Percentiles rank a stretch among this genome's conserved stretches.
Conservation (phyloP, 2,797 vertebrate species). For the Taenioides sp. region DNA sequence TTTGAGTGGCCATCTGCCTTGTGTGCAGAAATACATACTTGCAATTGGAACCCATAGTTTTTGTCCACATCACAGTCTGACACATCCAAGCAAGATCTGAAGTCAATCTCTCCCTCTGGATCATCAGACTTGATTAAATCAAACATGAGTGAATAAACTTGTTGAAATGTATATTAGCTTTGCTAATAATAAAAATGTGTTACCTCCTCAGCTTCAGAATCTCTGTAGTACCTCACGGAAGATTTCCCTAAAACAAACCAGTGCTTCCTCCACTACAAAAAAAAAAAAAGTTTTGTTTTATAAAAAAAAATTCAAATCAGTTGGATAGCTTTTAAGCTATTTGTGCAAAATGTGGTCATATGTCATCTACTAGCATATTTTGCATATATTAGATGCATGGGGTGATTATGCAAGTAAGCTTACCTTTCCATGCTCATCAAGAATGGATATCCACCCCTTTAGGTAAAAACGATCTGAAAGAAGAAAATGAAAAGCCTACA, state of each 20-base stretch:
- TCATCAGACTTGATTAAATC: slow-evolving; percentile 82
- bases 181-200: background rate
- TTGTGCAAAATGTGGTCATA: too few species aligned
- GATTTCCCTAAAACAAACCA: slow-evolving; percentile 92
- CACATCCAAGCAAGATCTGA: slow-evolving; percentile 83
- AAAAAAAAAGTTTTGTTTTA: background rate
- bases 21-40: slow-evolving; percentile 69
- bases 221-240: slow-evolving; percentile 89
- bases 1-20: slow-evolving; percentile 17
- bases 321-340: background rate
- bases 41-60: slow-evolving; percentile 94
- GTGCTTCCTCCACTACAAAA: slow-evolving; percentile 91
- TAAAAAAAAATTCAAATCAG: background rate
- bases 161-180: background rate
- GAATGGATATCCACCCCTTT: slow-evolving; percentile 95
- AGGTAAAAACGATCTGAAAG: slow-evolving; percentile 80
- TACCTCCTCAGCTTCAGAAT: slow-evolving; percentile 92
- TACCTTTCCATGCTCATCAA: slow-evolving; percentile 90
- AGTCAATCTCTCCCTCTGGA: slow-evolving; percentile 87
- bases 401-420: background rate
- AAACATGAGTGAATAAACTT: slow-evolving; percentile 16
- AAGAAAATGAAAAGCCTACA: slow-evolving; percentile 26
- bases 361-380: background rate
- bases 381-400: background rate
- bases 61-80: slow-evolving; percentile 87